phyloP scores from a whole-genome alignment of 2,797 vertebrate species.

The Furcifer pardalis region DNA sequence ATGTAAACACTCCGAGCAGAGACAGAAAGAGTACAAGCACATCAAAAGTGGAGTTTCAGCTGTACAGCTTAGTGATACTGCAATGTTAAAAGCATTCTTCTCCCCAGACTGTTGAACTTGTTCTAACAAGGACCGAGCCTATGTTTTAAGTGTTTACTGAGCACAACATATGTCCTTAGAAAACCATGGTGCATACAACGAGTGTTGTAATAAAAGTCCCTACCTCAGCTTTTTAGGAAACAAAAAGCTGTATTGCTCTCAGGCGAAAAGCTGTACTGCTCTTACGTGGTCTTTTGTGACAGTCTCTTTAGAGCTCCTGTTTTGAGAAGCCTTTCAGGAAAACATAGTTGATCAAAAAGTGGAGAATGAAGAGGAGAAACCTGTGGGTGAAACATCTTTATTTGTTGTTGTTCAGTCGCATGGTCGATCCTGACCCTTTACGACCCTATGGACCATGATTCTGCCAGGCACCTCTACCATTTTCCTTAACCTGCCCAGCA shows the following conservation, averaged over 20 bases:
- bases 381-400: background rate
- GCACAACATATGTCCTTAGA: background rate
- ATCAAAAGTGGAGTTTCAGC: slow-evolving; percentile 60
- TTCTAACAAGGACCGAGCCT: slow-evolving; percentile 56
- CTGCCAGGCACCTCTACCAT: too few relatives aligned
- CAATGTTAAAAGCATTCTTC: slow-evolving; percentile 66
- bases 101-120: slow-evolving; percentile 61
- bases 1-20: slow-evolving; percentile 66
- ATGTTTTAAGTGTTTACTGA: slow-evolving; percentile 42
- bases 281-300: background rate
- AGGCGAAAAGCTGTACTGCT: background rate
- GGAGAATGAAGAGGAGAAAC: background rate
- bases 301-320: too few relatives aligned
- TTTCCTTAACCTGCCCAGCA: too few relatives aligned
- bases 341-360: background rate
- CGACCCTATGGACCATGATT: too few relatives aligned
- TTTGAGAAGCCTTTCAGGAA: background rate
- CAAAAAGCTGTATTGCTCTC: slow-evolving; percentile 2
- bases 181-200: background rate
- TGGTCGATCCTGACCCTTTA: too few relatives aligned
- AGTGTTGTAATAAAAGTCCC: slow-evolving; percentile 4
- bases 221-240: slow-evolving; percentile 3
- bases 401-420: too few relatives aligned
- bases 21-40: slow-evolving; percentile 53
- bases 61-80: slow-evolving; percentile 55